Evolutionary conservation across 2,113 vertebrate genomes (phyloP).

Genomic region (Pan troglodytes): DNA sequence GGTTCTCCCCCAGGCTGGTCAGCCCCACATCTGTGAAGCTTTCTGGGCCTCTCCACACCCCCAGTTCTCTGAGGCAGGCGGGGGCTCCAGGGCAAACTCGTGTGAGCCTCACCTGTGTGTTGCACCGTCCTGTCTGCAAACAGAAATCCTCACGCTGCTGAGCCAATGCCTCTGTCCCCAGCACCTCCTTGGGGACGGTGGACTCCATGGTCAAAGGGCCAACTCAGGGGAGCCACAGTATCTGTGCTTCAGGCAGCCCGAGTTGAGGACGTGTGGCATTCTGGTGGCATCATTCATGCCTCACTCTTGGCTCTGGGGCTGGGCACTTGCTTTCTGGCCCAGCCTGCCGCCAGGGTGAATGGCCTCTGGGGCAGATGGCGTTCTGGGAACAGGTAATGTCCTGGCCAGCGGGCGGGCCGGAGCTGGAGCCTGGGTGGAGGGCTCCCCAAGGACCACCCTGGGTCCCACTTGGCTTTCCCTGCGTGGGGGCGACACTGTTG

Average conservation of each 20-base stretch:
- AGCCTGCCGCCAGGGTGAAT: background rate
- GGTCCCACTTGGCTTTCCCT: background rate
- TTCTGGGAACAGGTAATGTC: background rate
- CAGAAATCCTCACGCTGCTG: accelerated
- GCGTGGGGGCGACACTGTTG: accelerated
- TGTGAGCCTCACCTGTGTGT: accelerated
- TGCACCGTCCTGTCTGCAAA: accelerated
- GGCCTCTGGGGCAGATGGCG: background rate
- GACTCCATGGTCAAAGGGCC: background rate
- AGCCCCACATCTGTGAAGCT: background rate
- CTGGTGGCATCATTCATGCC: background rate
- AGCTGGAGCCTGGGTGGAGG: background rate
- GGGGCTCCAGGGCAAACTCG: accelerated
- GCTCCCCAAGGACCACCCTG: background rate
- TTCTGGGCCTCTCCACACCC: background rate
- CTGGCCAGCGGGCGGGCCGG: background rate
- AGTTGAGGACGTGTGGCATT: background rate
- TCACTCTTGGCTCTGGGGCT: background rate
- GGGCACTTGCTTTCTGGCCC: background rate
- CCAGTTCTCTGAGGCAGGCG: background rate
- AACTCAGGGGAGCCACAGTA: accelerated
- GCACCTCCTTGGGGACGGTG: accelerated
- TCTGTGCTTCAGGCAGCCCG: accelerated
- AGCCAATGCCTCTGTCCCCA: no score
- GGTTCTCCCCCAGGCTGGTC: background rate